Evolutionary conservation across 2,797 vertebrate species (phyloP), one percentile per base, ranked within the genome.

Genomic region (Syndactyla subalaris): DNA sequence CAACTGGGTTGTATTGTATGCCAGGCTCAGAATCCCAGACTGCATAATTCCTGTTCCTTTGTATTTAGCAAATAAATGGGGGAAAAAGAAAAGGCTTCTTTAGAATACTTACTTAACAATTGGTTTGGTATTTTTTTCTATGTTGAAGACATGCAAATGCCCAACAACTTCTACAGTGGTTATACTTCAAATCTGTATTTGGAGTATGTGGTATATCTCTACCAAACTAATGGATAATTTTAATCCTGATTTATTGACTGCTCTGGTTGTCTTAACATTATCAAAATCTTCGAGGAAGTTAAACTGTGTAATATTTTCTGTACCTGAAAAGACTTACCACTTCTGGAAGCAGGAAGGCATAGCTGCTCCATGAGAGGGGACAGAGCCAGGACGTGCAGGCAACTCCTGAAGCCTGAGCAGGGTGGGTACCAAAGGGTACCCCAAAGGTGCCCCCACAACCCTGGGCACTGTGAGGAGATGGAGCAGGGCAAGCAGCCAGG

Each of bases 381-480:
- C 26, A 39, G 4, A 41, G 2, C 4, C 29, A 15, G 11, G 24
- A 52, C 15, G 45, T 13, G 5, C 20, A 27, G 21, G 9, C 2
- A 67, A 26, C 2, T 6, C 10, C 5, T 0, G 2, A 6, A 46
- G 5, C 21, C 36, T 17, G 17, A 52, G 12, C 38, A 39, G 20
- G 9, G 14, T 3, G 7, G 14, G 23, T 7, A 48, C 14, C 27
- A 4, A 2, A 4, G 6, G 7, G 7, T 54, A 23, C 36, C 36
- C 26, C 38, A 51, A 13, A 1, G 34, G 24, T 6, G 38, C 46
- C 14, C 9, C 13, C 19, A 6, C 17, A 48, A 9, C 51, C 24
- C 29, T 19, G 6, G 8, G 16, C 29, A 27, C 10, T 67, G 29
- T 2, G 1, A 46, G 4, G 7, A 14, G 7, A 45, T 1, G 1